Base-by-base conservation (phyloP, 2,797 vertebrate genomes). In the Lagorchestes hirsutus region DNA sequence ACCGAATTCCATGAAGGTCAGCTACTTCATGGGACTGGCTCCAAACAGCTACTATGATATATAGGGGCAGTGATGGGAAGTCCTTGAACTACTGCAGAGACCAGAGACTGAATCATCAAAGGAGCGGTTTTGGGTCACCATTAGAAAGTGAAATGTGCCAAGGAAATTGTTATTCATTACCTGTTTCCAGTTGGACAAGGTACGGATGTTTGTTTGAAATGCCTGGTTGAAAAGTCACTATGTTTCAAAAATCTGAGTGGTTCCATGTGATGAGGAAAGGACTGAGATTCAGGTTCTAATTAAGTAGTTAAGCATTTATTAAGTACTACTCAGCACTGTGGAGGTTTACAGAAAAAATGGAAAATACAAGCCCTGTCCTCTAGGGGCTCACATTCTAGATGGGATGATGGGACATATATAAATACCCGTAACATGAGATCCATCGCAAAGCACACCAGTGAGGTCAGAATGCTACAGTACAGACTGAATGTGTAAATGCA, bases 11-110 rank as follows among this genome's bases (percentile, higher is more conserved):
- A 4, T 4, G 95, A 91, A 94, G 58, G 0, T 56, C 55, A 34
- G 57, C 67, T 29, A 58, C 28, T 27, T 31, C 0, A 0, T 62
- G 55, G 34, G 74, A 90, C 46, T 91, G 22, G 3, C 74, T 94
- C 67, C 54, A 55, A 29, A 11, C 3, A 11, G 67, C 58, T 62
- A 90, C 0, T 74, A 3, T 1, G 82, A 31, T 8, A 10, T 0
- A 0, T 54, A 96, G 55, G 62, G 62, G 14, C 62, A 40, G 62
- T 87, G 82, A 50, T 5, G 94, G 94, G 34, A 93, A 34, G 87
- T 95, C 95, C 90, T 96, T 92, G 95, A 14, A 74, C 82, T 55
- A 91, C 93, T 94, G 93, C 74, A 92, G 91, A 74, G 67, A 82
- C 92, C 92, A 96, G 93, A 50, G 95, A 28, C 0, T 0, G 24